Evolutionary conservation across 1,140 invertebrate species (phyloP).

Genomic region (Calliphora vicina): DNA sequence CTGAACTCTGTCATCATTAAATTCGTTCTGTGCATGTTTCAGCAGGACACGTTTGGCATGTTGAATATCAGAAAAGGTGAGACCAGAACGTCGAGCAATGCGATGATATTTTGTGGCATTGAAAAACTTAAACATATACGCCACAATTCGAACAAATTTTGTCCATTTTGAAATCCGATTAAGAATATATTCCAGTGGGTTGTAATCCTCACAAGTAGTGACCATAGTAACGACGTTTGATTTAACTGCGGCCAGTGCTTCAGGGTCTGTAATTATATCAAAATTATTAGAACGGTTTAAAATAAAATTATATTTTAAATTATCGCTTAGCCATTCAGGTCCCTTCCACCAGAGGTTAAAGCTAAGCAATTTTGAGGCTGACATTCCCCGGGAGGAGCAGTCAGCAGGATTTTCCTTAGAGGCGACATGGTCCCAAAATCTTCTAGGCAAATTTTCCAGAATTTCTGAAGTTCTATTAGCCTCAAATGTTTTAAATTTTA

Average conservation of each 20-base stretch:
- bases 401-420: constrained; percentile 26
- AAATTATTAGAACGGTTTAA: neutral
- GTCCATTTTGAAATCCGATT: neutral
- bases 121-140: neutral
- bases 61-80: neutral
- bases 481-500: constrained; percentile 12
- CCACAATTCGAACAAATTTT: neutral
- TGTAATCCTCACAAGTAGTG: neutral
- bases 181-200: neutral
- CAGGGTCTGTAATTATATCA: neutral
- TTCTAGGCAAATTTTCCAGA: neutral
- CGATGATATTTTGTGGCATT: neutral
- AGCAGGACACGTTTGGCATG: neutral
- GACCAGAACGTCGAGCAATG: neutral
- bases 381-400: constrained; percentile 25
- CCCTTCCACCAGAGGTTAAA: neutral
- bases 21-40: neutral
- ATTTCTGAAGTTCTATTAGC: constrained; percentile 22
- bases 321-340: neutral
- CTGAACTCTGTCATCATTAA: neutral
- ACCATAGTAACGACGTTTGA: neutral
- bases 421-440: neutral
- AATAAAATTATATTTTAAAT: neutral
- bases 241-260: neutral
- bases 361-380: neutral